Base-by-base conservation (phyloP, 1,140 invertebrate species). In the Hycleus phaleratus region DNA sequence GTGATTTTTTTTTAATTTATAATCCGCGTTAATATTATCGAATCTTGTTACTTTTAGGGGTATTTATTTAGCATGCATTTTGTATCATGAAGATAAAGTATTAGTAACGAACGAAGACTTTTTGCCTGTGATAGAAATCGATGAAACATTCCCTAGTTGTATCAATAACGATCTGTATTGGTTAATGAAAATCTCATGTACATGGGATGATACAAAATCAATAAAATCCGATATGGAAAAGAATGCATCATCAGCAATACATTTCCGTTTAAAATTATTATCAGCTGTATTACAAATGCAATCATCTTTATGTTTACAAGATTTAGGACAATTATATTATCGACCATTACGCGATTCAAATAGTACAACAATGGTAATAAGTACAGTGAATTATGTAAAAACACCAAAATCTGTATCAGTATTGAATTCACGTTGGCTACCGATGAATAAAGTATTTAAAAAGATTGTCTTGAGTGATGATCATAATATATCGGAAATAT, bases 141-240 rank as follows among this genome's bases (percentile, higher is more conserved):
- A 98, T 73, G 95, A 98, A 75, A 92, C 90, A 11, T 97, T 93
- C 72, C 90, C 93, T 24, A 89, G 86, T 60, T 88, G 89, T 60
- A 85, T 97, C 26, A 86, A 95, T 70, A 86, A 86, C 57, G 95
- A 98, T 75, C 93, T 95, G 73, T 90, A 98, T 74, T 98, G 95
- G 95, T 78, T 98, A 2, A 92, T 98, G 86, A 97, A 98, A 81
- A 90, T 97, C 10, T 88, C 93, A 0, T 95, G 91, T 72, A 91
- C 90, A 0, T 98, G 95, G 95, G 91, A 96, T 60, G 94, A 97
- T 74, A 91, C 94, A 1, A 96, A 95, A 71, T 82, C 85, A 9
- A 76, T 97, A 0, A 82, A 87, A 42, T 83, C 88, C 38, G 93
- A 97, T 61, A 93, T 97, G 89, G 93, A 97, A 71, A 91, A 94